A percentile compares a stretch with the other conserved stretches of the same genome.
These are phyloP conservation scores for Bhutanitis thaidina DNA, from an alignment of 2,888 invertebrate genomes.

Conservation along the genomic window DNA sequence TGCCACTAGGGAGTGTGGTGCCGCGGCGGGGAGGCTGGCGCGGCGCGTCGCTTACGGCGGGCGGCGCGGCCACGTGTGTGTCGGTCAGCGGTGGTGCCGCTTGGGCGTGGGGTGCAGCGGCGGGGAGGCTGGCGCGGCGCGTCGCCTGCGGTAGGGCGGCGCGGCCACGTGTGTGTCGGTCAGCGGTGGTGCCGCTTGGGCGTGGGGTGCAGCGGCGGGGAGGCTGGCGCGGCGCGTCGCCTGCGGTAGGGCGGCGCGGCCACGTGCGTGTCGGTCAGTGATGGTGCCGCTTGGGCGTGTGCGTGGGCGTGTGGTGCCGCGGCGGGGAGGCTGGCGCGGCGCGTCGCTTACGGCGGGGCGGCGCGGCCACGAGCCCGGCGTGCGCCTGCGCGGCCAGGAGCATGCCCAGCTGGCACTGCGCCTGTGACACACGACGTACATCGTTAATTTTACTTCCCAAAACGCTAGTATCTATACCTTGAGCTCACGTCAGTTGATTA, in stretches of 20 bases:
- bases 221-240: conserved; percentile 37
- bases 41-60: conserved; percentile 48
- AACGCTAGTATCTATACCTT: no score
- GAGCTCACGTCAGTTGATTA: no score
- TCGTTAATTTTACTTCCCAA: no score
- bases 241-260: conserved; percentile 51
- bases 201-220: conserved; percentile 3
- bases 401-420: conserved; percentile 60
- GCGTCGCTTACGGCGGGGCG: conserved; percentile 50
- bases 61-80: neutral
- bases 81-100: conserved; percentile 10
- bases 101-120: conserved; percentile 5
- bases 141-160: conserved; percentile 53
- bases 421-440: conserved; percentile 32
- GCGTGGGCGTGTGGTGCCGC: conserved; percentile 10
- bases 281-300: conserved; percentile 16
- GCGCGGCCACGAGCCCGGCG: conserved; percentile 54
- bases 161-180: conserved; percentile 16
- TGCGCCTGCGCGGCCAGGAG: conserved; percentile 71
- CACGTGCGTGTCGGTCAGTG: conserved; percentile 14
- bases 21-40: conserved; percentile 20
- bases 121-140: conserved; percentile 29
- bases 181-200: conserved; percentile 17
- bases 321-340: conserved; percentile 26
- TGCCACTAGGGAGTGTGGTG: conserved; percentile 9